A percentile compares a stretch with the other conserved stretches of the same genome.
These are phyloP conservation scores for Falco peregrinus DNA, from an alignment of 2,797 vertebrate species.

Conservation along the genomic window DNA sequence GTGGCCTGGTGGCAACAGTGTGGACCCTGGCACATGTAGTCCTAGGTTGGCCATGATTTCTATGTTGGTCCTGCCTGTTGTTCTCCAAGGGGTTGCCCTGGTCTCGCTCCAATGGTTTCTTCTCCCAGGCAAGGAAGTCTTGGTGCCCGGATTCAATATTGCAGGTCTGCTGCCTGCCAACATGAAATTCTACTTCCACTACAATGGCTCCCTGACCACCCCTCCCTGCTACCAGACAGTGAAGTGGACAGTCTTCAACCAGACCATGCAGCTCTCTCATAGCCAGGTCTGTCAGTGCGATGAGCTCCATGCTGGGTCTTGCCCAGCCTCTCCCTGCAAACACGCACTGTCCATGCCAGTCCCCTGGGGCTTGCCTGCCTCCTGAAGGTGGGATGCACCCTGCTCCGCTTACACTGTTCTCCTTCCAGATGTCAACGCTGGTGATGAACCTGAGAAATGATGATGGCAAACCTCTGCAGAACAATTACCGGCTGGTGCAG, in stretches of 20 bases:
- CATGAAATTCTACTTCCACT: conserved; percentile 86
- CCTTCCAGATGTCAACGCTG: conserved; percentile 70
- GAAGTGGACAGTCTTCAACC: conserved; percentile 89
- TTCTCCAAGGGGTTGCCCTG: background rate
- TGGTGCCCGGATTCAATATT: conserved; percentile 86
- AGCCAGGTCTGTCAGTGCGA: conserved; percentile 80
- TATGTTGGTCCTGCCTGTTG: background rate
- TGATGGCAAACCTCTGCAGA: conserved; percentile 44
- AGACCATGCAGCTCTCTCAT: conserved; percentile 84
- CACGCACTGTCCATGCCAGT: accelerated
- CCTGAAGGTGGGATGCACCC: accelerated
- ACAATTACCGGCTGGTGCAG: conserved; percentile 75
- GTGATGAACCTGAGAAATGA: conserved; percentile 63
- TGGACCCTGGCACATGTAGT: background rate
- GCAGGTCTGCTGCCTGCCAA: conserved; percentile 84
- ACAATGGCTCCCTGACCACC: conserved; percentile 93
- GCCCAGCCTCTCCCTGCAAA: background rate
- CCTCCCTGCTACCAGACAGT: conserved; percentile 91
- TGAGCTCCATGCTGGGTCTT: accelerated
- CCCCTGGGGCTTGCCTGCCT: background rate
- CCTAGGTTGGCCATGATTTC: background rate
- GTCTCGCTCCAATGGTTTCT: background rate
- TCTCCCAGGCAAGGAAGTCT: conserved; percentile 78
- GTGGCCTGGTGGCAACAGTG: background rate
- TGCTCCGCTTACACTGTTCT: background rate